phyloP scores from a whole-genome alignment of 1,140 invertebrate genomes.

The Drosophila fuyamai region DNA sequence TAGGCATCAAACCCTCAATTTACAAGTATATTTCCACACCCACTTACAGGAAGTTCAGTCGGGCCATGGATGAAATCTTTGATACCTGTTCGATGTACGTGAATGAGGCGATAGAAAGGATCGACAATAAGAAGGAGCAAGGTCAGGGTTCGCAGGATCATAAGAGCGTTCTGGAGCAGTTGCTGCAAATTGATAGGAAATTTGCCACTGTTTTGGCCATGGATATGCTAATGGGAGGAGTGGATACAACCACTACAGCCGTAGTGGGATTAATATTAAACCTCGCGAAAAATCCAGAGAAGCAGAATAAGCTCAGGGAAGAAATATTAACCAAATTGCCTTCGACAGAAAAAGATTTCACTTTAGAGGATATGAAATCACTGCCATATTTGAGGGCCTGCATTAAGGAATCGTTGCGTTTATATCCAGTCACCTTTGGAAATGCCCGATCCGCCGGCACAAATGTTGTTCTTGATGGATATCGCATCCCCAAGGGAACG shows the following conservation, averaged over 20 bases:
- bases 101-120: conserved; percentile 48
- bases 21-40: conserved; percentile 87
- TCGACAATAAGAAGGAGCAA: conserved; percentile 12
- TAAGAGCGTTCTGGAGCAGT: conserved; percentile 86
- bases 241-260: conserved; percentile 87
- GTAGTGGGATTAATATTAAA: conserved; percentile 33
- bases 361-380: conserved; percentile 68
- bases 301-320: conserved; percentile 85
- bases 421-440: conserved; percentile 94
- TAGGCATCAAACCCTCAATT: conserved; percentile 87
- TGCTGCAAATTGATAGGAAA: conserved; percentile 86
- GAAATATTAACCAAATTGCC: conserved; percentile 84
- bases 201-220: conserved; percentile 88
- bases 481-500: conserved; percentile 91
- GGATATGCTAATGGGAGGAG: conserved; percentile 90
- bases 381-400: conserved; percentile 86
- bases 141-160: neutral
- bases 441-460: conserved; percentile 91
- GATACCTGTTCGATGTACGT: conserved; percentile 47
- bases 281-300: conserved; percentile 85
- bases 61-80: conserved; percentile 66
- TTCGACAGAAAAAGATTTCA: conserved; percentile 69
- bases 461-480: conserved; percentile 91
- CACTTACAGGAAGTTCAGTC: conserved; percentile 86
- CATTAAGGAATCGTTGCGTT: conserved; percentile 88